These are phyloP conservation scores for Troides oblongomaculatus DNA, from an alignment of 2,888 invertebrate genomes.

Conservation along the genomic window DNA sequence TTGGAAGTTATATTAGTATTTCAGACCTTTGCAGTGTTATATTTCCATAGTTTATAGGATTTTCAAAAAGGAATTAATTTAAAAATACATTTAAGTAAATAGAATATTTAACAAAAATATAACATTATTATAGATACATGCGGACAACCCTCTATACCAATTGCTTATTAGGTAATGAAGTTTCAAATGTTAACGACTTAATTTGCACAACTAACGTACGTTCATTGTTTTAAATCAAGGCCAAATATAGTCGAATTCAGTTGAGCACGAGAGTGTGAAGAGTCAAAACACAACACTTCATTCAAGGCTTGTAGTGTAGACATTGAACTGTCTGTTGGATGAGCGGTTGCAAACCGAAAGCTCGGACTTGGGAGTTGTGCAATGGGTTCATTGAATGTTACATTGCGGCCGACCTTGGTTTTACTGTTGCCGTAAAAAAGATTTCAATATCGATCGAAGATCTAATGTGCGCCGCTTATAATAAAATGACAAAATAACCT, in stretches of 20 bases:
- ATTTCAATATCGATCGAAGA: not conserved
- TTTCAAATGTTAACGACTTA: not conserved
- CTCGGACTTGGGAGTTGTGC: constrained; percentile 49
- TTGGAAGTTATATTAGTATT: too few species aligned
- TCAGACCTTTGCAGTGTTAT: too few species aligned
- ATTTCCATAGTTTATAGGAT: too few species aligned
- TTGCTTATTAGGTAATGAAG: not conserved
- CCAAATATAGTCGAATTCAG: not conserved
- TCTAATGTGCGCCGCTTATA: too few species aligned
- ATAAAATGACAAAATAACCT: too few species aligned
- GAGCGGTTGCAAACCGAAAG: constrained; percentile 54
- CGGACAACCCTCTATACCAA: too few species aligned
- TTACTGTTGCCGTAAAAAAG: constrained; percentile 29
- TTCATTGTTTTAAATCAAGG: not conserved
- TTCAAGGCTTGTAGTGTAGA: constrained; percentile 51
- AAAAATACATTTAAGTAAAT: too few species aligned
- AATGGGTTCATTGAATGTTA: constrained; percentile 46
- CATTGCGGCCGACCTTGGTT: constrained; percentile 31
- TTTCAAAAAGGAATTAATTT: too few species aligned
- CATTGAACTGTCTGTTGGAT: constrained; percentile 62
- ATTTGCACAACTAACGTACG: not conserved
- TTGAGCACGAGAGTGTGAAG: constrained; percentile 2
- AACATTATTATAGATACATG: not conserved
- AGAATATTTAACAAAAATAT: not conserved
- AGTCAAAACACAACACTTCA: constrained; percentile 35